Evolutionary conservation across 1,140 invertebrate genomes (phyloP).

Genomic region (Polypedilum vanderplanki): DNA sequence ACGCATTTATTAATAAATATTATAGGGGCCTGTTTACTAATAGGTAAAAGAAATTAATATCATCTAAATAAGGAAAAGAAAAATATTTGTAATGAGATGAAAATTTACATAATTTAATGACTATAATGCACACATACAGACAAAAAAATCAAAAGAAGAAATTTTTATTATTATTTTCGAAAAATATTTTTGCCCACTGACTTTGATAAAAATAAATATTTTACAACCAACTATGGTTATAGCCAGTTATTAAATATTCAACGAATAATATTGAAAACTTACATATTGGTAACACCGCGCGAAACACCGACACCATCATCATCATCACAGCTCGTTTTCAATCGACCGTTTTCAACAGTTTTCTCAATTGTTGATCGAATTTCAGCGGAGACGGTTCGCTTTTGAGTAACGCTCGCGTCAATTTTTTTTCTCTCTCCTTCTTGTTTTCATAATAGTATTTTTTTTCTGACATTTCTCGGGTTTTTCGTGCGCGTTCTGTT

Average conservation of each 20-base stretch:
- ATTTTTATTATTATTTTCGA: too few relatives aligned
- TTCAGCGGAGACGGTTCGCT: constrained; percentile 25
- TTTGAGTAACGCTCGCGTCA: not conserved
- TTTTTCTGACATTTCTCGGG: not conserved
- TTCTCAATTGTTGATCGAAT: constrained; percentile 26
- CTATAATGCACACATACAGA: too few relatives aligned
- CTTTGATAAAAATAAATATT: constrained; percentile 9
- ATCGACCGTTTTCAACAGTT: constrained; percentile 1
- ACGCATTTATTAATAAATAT: not conserved
- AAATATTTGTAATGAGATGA: too few relatives aligned
- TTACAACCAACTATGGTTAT: constrained; percentile 15
- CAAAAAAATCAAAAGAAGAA: not conserved
- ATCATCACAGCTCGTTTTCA: constrained; percentile 15
- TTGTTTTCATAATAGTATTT: not conserved
- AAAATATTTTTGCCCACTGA: not conserved
- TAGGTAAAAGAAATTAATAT: too few relatives aligned
- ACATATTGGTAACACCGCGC: constrained; percentile 25
- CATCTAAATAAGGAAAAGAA: too few relatives aligned
- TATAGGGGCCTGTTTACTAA: not conserved
- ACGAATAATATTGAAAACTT: constrained; percentile 11
- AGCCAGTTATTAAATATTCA: constrained; percentile 23
- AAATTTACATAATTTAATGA: too few relatives aligned
- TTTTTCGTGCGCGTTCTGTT: not conserved
- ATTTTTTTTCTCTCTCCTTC: not conserved
- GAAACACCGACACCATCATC: constrained; percentile 25